These are phyloP conservation scores for Chaenocephalus aceratus DNA, from an alignment of 2,113 vertebrate genomes.

Conservation along the genomic window DNA sequence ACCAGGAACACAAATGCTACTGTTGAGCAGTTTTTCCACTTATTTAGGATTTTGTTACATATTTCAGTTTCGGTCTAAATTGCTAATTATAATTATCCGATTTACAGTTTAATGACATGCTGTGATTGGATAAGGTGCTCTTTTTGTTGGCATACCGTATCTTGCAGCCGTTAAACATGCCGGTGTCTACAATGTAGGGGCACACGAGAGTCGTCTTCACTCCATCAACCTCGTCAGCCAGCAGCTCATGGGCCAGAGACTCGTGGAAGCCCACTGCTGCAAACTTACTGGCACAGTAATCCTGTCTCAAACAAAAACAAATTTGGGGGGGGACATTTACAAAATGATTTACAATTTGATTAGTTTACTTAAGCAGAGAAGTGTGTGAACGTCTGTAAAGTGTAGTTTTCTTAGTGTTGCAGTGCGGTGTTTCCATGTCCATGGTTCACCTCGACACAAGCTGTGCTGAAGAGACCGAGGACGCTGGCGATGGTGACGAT, in stretches of 20 bases:
- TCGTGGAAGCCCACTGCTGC: slow-evolving; percentile 81
- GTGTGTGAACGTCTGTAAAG: not conserved
- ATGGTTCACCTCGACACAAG: slow-evolving; percentile 70
- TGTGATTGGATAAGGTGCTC: not conserved
- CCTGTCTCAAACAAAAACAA: slow-evolving; percentile 61
- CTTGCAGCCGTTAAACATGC: slow-evolving; percentile 77
- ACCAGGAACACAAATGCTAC: too few species aligned
- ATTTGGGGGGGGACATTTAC: too few species aligned
- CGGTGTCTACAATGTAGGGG: slow-evolving; percentile 78
- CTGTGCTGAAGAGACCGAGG: slow-evolving; percentile 71
- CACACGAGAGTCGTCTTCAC: slow-evolving; percentile 80
- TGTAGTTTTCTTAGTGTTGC: not conserved
- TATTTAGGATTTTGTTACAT: too few species aligned
- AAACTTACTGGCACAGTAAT: slow-evolving; percentile 83
- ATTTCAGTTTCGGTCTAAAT: not conserved
- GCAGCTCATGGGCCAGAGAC: slow-evolving; percentile 80
- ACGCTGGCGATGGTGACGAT: slow-evolving; percentile 75
- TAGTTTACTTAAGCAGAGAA: not conserved
- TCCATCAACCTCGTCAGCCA: slow-evolving; percentile 72
- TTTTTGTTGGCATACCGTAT: slow-evolving; percentile 59
- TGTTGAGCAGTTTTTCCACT: too few species aligned
- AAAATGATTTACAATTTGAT: not conserved
- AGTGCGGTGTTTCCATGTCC: not conserved
- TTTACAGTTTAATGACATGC: not conserved
- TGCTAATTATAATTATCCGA: not conserved